phyloP scores from a whole-genome alignment of 2,797 vertebrate species.

The Danio tinwini region DNA sequence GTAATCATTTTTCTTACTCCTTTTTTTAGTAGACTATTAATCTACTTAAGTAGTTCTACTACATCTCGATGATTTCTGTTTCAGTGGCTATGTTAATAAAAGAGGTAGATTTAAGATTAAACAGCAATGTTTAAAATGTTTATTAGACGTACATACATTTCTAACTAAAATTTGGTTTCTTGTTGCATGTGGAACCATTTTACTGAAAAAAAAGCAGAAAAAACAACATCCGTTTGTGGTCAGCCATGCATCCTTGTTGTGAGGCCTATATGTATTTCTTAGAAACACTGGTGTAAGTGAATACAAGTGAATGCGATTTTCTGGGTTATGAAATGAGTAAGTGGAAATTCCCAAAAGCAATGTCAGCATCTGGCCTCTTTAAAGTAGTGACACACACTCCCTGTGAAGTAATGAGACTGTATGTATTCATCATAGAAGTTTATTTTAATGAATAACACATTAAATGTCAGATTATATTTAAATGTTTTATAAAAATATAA shows the following conservation, averaged over 20 bases:
- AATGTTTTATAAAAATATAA: neutral
- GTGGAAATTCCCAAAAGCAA: slow-evolving; percentile 14
- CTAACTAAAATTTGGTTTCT: neutral
- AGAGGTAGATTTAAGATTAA: neutral
- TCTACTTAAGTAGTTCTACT: neutral
- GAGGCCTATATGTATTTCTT: neutral
- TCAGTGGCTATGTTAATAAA: no score
- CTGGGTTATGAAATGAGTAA: slow-evolving; percentile 22
- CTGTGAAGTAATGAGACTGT: neutral
- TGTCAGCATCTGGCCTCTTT: neutral
- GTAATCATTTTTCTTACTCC: neutral
- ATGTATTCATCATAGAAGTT: neutral
- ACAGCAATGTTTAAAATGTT: neutral
- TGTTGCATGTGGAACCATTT: no score
- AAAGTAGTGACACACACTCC: neutral
- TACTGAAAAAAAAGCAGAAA: neutral
- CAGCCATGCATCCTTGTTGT: neutral
- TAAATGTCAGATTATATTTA: neutral
- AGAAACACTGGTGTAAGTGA: neutral
- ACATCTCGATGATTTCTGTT: neutral
- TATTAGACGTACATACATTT: neutral
- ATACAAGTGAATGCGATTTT: neutral
- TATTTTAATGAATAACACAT: neutral
- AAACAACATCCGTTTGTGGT: neutral
- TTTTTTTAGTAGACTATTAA: neutral